These are phyloP conservation scores for Cyclopterus lumpus DNA, from an alignment of 2,797 vertebrate genomes.

Conservation along the genomic window DNA sequence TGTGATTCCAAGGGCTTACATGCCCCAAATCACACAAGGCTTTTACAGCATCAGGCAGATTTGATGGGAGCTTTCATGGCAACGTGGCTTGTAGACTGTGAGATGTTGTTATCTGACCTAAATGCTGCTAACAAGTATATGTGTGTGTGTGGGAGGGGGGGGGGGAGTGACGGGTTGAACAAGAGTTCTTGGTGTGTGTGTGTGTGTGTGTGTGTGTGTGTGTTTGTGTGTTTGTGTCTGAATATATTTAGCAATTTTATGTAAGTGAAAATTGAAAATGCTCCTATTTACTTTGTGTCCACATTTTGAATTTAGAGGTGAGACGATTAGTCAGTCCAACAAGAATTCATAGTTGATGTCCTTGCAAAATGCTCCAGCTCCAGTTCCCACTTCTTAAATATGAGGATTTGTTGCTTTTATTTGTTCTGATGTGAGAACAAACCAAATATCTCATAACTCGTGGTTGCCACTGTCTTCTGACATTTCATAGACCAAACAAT, in stretches of 20 bases:
- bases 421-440: background rate
- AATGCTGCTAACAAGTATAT: slow-evolving; percentile 81
- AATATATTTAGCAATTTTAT: slow-evolving; percentile 20
- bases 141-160: slow-evolving; percentile 43
- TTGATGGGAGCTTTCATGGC: slow-evolving; percentile 84
- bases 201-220: slow-evolving; percentile 1
- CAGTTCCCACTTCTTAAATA: background rate
- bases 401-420: background rate
- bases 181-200: slow-evolving; percentile 20
- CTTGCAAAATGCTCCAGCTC: background rate
- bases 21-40: slow-evolving; percentile 85
- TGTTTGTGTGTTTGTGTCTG: slow-evolving; percentile 28
- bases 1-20: slow-evolving; percentile 82
- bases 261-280: background rate
- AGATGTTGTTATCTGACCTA: slow-evolving; percentile 85
- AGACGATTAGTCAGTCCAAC: slow-evolving; percentile 7
- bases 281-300: slow-evolving; percentile 15
- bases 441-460: background rate
- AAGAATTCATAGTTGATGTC: background rate
- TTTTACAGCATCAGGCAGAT: slow-evolving; percentile 84
- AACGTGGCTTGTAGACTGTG: slow-evolving; percentile 77
- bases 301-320: slow-evolving; percentile 5
- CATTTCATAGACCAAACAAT: background rate
- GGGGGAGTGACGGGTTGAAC: slow-evolving; percentile 25
- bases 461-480: background rate